phyloP scores from a whole-genome alignment of 1,140 invertebrate species.

The Carcinoscorpius rotundicauda region DNA sequence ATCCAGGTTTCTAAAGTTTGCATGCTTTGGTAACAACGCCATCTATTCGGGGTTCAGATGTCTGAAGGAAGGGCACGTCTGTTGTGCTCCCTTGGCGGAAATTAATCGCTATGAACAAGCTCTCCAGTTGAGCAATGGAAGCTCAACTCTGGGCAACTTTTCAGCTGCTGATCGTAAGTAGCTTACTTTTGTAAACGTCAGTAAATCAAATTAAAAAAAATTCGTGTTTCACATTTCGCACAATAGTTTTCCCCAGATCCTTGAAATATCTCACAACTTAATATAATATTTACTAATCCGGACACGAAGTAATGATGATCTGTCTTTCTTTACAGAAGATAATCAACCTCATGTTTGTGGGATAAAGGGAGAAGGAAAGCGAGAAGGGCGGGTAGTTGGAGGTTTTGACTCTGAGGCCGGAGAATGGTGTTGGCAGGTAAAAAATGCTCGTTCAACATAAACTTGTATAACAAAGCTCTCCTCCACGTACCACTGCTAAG shows the following conservation, averaged over 20 bases:
- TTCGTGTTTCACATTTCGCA: no score
- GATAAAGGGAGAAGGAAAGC: constrained; percentile 23
- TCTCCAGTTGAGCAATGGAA: background rate
- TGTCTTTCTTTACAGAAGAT: no score
- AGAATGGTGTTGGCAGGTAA: constrained; percentile 83
- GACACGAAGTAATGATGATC: no score
- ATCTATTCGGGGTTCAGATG: constrained; percentile 23
- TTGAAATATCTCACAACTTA: no score
- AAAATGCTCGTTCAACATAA: background rate
- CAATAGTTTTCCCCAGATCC: no score
- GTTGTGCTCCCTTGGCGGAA: constrained; percentile 22
- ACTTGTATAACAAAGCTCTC: no score
- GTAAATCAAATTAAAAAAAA: no score
- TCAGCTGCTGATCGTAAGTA: no score
- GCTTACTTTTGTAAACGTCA: no score
- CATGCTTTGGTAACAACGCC: constrained; percentile 59
- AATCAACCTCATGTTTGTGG: constrained; percentile 16
- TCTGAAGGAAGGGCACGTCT: constrained; percentile 23
- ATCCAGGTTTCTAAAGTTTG: constrained; percentile 71
- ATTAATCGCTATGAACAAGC: constrained; percentile 23
- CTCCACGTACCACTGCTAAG: no score
- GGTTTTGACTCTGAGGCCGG: constrained; percentile 76
- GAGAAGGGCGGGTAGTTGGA: constrained; percentile 58
- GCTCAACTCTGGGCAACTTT: no score
- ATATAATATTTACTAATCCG: no score